Conservation (phyloP, 2,113 vertebrate species). For the Corythornis madagascariensis region DNA sequence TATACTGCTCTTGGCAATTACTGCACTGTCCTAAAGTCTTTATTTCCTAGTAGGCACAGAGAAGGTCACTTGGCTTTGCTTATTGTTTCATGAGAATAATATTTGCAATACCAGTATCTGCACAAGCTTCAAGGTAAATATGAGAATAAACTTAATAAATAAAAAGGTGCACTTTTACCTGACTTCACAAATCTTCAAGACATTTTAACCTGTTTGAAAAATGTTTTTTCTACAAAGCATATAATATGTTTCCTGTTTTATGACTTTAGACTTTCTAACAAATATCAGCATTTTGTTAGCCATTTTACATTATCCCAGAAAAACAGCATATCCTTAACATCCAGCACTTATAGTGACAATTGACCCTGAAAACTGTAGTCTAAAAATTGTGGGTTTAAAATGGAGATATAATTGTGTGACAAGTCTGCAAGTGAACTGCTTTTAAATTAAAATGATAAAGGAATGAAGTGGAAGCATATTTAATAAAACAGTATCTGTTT, state of each 20-base stretch:
- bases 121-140: not conserved
- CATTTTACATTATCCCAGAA: not conserved
- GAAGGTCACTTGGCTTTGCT: not conserved
- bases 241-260: not conserved
- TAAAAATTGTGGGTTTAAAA: not conserved
- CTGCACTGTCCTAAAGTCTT: not conserved
- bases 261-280: not conserved
- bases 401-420: not conserved
- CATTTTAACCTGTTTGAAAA: not conserved
- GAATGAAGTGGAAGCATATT: not conserved
- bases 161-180: not conserved
- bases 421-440: not conserved
- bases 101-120: not conserved
- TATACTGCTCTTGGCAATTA: not conserved
- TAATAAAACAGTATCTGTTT: not conserved
- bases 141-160: not conserved
- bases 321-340: not conserved
- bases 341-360: not conserved
- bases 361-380: not conserved
- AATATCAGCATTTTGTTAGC: not conserved
- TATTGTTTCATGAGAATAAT: not conserved
- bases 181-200: not conserved
- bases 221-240: not conserved
- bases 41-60: not conserved
- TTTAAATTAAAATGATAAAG: not conserved